Conservation (phyloP, 1,140 invertebrate species). For the Drosophila rhopaloa region DNA sequence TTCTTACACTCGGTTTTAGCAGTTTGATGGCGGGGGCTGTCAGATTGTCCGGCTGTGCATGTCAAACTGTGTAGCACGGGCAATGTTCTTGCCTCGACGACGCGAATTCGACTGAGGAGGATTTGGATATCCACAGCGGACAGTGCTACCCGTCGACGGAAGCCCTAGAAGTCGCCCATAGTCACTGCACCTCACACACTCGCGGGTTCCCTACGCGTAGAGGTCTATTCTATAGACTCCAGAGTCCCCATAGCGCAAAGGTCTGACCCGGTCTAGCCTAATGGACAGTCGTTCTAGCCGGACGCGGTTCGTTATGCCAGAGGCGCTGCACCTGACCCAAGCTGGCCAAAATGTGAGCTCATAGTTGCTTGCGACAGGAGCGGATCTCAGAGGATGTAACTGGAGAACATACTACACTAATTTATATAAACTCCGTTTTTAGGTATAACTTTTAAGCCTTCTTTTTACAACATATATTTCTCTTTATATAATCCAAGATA, state of each 20-base stretch:
- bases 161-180: constrained; percentile 56
- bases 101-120: constrained; percentile 68
- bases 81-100: constrained; percentile 57
- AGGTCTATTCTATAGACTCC: neutral
- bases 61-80: constrained; percentile 51
- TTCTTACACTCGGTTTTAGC: neutral
- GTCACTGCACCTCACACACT: constrained; percentile 8
- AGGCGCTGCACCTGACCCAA: constrained; percentile 40
- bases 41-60: constrained; percentile 25
- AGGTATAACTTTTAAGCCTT: no score
- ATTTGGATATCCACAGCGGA: constrained; percentile 37
- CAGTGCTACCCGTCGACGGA: constrained; percentile 37
- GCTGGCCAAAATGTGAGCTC: constrained; percentile 50
- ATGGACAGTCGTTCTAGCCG: constrained; percentile 37
- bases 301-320: constrained; percentile 19
- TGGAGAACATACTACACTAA: no score
- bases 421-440: no score
- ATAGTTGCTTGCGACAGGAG: constrained; percentile 16
- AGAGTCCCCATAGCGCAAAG: neutral
- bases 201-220: constrained; percentile 23
- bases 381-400: neutral
- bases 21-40: constrained; percentile 13
- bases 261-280: constrained; percentile 35
- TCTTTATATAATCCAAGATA: no score
- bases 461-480: no score